A percentile compares a stretch with the other conserved stretches of the same genome.
Evolutionary conservation across 2,797 vertebrate species (phyloP).

Genomic region (Phalloptychus januarius): DNA sequence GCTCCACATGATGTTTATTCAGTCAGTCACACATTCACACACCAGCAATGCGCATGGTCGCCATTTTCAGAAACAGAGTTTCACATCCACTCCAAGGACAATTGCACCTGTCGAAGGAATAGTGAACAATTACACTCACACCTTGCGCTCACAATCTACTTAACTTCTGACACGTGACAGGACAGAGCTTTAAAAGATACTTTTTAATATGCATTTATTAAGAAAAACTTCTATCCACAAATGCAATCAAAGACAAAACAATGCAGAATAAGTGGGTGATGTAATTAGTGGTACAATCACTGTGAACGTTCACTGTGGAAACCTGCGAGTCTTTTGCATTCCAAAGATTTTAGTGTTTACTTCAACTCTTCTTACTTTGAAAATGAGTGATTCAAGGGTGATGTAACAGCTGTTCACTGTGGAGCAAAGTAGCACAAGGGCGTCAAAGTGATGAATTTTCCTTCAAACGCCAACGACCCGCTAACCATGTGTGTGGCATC

Average conservation of each 20-base stretch:
- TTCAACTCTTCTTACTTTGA: conserved; percentile 55
- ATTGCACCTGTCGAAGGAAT: neutral
- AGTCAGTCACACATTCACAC: neutral
- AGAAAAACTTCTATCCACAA: conserved; percentile 21
- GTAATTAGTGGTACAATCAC: conserved; percentile 17
- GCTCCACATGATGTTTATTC: neutral
- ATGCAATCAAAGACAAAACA: conserved; percentile 24
- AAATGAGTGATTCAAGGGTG: conserved; percentile 71
- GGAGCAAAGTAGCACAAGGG: conserved; percentile 61
- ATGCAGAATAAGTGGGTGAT: conserved; percentile 25
- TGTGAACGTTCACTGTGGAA: conserved; percentile 32
- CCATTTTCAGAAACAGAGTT: neutral
- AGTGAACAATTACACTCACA: neutral
- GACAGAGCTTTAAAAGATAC: neutral
- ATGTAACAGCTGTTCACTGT: conserved; percentile 70
- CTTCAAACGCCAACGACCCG: conserved; percentile 50
- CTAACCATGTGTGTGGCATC: conserved; percentile 58
- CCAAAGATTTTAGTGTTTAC: conserved; percentile 64
- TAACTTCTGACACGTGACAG: neutral
- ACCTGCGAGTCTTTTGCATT: conserved; percentile 48
- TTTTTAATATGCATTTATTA: conserved; percentile 3
- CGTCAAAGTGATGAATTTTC: conserved; percentile 49
- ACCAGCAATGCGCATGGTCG: neutral
- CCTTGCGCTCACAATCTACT: neutral
- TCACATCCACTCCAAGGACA: neutral